phyloP scores from a whole-genome alignment of 2,113 vertebrate species.

The Synchiropus splendidus region DNA sequence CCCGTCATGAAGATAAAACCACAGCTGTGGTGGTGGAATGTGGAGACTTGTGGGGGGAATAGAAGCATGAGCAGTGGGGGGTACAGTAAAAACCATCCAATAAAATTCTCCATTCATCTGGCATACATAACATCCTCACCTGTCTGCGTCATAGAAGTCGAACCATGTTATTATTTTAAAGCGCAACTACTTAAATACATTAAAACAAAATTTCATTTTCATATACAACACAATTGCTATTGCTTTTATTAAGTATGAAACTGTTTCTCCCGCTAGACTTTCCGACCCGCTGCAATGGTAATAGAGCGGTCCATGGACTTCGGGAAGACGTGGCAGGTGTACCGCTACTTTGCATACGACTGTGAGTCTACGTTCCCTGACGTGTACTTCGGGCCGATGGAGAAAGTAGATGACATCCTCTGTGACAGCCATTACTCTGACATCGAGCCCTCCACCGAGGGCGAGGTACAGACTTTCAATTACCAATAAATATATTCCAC shows the following conservation, averaged over 20 bases:
- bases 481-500: too few species aligned
- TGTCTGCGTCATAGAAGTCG: too few species aligned
- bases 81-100: too few species aligned
- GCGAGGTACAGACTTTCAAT: conserved; percentile 71
- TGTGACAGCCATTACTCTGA: conserved; percentile 91
- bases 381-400: conserved; percentile 75
- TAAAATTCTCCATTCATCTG: too few species aligned
- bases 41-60: conserved; percentile 19
- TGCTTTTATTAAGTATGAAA: neutral
- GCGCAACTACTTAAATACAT: too few species aligned
- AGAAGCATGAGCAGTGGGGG: conserved; percentile 1
- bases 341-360: conserved; percentile 87
- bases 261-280: conserved; percentile 67
- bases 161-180: too few species aligned
- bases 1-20: conserved; percentile 22
- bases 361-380: conserved; percentile 79
- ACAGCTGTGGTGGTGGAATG: conserved; percentile 42
- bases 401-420: conserved; percentile 85
- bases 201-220: too few species aligned
- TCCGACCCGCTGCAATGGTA: conserved; percentile 90
- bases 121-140: too few species aligned
- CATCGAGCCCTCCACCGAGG: conserved; percentile 88
- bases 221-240: too few species aligned
- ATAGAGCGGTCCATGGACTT: conserved; percentile 93
- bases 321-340: conserved; percentile 83